Evolutionary conservation across 2,888 invertebrate genomes (phyloP), one percentile per base, ranked within the genome.

Genomic region (Tyria jacobaeae): DNA sequence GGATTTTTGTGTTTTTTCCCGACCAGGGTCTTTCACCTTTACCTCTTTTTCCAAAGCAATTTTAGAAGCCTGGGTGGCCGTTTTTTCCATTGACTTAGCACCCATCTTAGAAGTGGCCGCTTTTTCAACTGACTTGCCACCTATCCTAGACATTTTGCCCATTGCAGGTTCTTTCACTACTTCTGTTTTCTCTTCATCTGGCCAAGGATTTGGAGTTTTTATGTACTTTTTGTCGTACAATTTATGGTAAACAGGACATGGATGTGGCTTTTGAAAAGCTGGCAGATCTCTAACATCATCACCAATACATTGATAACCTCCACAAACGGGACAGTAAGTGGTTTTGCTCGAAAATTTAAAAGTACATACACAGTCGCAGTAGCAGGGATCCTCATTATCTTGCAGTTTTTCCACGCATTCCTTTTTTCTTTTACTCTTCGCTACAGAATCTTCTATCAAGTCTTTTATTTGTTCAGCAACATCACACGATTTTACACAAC

Each of bases 201-300:
- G 86, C 89, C 90, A 93, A 3, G 89, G 88, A 68, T 81, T 90
- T 44, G 76, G 73, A 10, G 85, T 84, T 71, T 84, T 83, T 52
- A 91, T 86, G 12, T 80, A 77, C 24, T 81, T 84, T 76, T 83
- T 92, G 69, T 93, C 89, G 64, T 93, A 94, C 52, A 91, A 57
- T 61, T 93, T 93, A 60, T 94, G 89, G 67, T 92, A 94, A 12
- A 94, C 84, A 0, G 94, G 94, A 71, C 94, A 94, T 9, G 94
- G 93, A 57, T 91, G 89, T 6, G 93, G 92, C 64, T 85, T 88
- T 1, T 79, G 79, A 64, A 82, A 88, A 21, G 82, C 85, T 1
- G 93, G 92, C 70, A 88, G 79, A 60, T 85, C 70, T 66, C 75
- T 81, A 75, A 89, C 85, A 68, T 93, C 92, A 37, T 88, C 85